Percentiles rank a stretch among this genome's conserved stretches.
These are phyloP conservation scores for Bombus confusus DNA, from an alignment of 1,140 invertebrate species.

Conservation along the genomic window DNA sequence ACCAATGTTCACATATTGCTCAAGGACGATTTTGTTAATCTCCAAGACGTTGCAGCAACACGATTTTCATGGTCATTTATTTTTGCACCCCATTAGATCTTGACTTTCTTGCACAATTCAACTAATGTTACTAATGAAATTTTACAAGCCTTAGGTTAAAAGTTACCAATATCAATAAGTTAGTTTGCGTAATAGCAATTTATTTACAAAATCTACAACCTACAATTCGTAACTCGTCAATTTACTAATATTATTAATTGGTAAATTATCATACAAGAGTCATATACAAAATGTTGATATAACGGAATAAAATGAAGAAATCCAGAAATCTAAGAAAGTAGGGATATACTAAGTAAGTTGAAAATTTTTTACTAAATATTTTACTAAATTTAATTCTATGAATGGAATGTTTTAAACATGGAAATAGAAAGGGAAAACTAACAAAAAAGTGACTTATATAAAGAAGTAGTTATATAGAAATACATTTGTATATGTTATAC, in stretches of 20 bases:
- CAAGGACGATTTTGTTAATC: not conserved
- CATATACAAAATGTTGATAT: not conserved
- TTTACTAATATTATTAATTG: not conserved
- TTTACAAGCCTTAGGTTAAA: not conserved
- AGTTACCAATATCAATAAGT: not conserved
- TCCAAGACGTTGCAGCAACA: not conserved
- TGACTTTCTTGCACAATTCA: not conserved
- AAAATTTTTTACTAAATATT: not conserved
- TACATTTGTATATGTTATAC: not conserved
- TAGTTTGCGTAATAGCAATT: not conserved
- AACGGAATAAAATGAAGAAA: not conserved
- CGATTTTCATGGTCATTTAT: not conserved
- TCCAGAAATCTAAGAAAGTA: not conserved
- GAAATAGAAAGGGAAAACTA: not conserved
- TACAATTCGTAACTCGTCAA: not conserved
- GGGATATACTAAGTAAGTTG: not conserved
- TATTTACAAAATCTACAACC: not conserved
- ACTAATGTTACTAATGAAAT: not conserved
- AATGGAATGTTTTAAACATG: not conserved
- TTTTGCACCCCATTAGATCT: not conserved
- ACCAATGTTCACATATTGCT: too few species aligned
- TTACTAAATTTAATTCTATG: not conserved
- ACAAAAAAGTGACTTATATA: not conserved
- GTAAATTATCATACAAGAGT: not conserved
- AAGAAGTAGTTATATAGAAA: not conserved